Evolutionary conservation across 2,113 vertebrate genomes (phyloP), one percentile per base, ranked within the genome.

Genomic region (Scalopus aquaticus): DNA sequence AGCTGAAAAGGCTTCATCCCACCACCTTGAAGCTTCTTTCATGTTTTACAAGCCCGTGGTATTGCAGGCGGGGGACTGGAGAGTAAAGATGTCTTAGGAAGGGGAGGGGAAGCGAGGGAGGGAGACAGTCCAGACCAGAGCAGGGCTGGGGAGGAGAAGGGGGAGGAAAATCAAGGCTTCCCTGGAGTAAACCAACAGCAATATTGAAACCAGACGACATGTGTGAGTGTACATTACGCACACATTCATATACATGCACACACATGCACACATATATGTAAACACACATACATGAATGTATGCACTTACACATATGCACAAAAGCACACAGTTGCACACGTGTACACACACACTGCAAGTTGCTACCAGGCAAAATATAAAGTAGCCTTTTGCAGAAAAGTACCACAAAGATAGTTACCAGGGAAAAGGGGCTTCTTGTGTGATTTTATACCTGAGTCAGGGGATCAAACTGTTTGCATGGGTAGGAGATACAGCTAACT

Each of bases 31-130:
- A 2, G 4, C 22, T 17, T 76, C 35, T 58, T 19, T 26, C 30
- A 0, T 0, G n/a, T 32, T 22, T 54, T 37, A 11, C n/a, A 17
- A 1, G 16, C 78, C 26, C 1, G 0, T 13, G 0, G 16, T 2
- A 26, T 51, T 60, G 67, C 35, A 70, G 19, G 19, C 2, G 19
- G 35, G 35, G 35, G 10, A 24, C 20, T 2, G 60, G 26, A 4
- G 37, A 42, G 60, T 9, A 13, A n/a, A 46, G 26, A 54, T 54
- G 7, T 28, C 44, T 42, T 4, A 5, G 35, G 56, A 78, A 74
- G 32, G 19, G 28, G 60, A 62, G 26, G 11, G 28, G 60, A 12
- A 1, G 60, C 3, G 60, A 11, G 26, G 11, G 28, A 51, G 49
- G 16, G 49, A 51, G 30, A 17, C 30, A 39, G 32, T 69, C 30